Evolutionary conservation across 2,113 vertebrate genomes (phyloP).

Genomic region (Irena cyanogastra): DNA sequence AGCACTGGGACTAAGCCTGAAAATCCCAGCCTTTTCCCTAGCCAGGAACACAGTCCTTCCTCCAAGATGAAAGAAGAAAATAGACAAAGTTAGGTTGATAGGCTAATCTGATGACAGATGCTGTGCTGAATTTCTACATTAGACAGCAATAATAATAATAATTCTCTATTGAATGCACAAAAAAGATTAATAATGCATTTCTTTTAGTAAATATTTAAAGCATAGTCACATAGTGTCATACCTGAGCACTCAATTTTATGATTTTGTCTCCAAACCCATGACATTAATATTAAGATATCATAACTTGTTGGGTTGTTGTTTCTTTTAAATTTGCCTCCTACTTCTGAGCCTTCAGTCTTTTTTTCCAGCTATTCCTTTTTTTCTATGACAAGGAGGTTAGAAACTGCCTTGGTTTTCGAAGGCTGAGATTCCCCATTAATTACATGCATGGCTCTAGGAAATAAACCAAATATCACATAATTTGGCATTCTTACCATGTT

Average conservation of each 20-base stretch:
- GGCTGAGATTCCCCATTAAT: background rate
- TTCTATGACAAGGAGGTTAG: background rate
- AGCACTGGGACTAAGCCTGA: background rate
- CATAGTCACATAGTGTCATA: background rate
- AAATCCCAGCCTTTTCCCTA: background rate
- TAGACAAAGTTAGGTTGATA: background rate
- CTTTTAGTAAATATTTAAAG: background rate
- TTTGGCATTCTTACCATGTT: background rate
- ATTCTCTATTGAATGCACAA: background rate
- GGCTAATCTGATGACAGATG: background rate
- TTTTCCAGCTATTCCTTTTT: background rate
- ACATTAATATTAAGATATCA: background rate
- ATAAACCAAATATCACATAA: constrained; percentile 4
- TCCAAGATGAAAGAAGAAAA: background rate
- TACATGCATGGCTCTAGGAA: constrained; percentile 2
- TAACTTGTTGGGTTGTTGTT: background rate
- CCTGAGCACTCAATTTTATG: background rate
- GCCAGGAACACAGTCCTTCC: background rate
- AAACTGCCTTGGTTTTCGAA: background rate
- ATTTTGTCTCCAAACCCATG: background rate
- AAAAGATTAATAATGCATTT: background rate
- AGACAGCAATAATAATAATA: background rate
- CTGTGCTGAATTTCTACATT: background rate
- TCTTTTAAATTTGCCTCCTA: background rate
- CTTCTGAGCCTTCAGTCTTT: background rate